Base-by-base conservation (phyloP, 2,888 invertebrate species). In the Nematopogon swammerdamellus region DNA sequence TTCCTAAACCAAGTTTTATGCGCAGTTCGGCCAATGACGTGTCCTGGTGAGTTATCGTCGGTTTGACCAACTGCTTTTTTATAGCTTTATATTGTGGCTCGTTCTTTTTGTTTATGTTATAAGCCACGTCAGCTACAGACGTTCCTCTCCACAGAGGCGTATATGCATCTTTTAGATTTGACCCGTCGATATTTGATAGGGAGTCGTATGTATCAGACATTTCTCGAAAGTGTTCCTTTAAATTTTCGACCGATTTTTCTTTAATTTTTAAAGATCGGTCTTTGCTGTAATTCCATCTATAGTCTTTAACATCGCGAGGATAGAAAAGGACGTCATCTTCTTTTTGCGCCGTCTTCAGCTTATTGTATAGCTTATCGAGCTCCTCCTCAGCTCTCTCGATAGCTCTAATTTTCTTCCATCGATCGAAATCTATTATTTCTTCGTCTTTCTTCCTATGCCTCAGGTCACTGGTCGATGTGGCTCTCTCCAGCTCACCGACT, bases 221-320 rank as follows among this genome's bases (percentile, higher is more conserved):
- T 60, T 84, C 85, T 60, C 86, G 85, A 59, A 92, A 91, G 59
- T 87, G 86, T 54, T 88, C 87, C 58, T 88, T 86, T 10, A 95
- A 82, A 68, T 95, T 91, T 66, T 92, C 91, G 0, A 95, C 92
- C 0, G 95, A 94, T 63, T 91, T 89, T 64, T 94, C 92, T 65
- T 91, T 92, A 42, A 87, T 85, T 59, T 89, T 82, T 36, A 96
- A 71, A 0, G 92, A 91, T 55, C 87, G 81, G 61, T 94, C 94
- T 19, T 77, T 77, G 50, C 88, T 85, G 29, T 85, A 84, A 54
- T 82, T 85, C 95, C 95, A 95, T 54, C 87, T 85, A 45, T 86
- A 82, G 46, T 86, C 85, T 50, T 87, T 87, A 0, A 87, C 71
- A 58, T 91, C 88, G 60, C 87, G 86, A 0, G 92, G 87, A 46